Conservation (phyloP, 2,113 vertebrate genomes). For the Dicerorhinus sumatrensis region DNA sequence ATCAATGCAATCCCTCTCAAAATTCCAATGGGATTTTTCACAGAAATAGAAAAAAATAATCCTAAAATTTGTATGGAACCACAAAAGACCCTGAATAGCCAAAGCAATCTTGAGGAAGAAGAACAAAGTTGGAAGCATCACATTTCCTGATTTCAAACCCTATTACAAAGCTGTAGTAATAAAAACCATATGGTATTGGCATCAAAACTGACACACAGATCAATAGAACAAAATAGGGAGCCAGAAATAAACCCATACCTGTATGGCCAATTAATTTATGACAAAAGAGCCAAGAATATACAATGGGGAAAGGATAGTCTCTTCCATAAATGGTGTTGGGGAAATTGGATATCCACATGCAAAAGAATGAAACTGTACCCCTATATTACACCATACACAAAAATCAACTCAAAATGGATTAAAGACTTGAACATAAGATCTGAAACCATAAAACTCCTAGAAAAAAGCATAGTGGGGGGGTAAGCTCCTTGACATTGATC, state of each 20-base stretch:
- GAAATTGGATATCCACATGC: background rate
- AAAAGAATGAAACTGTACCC: background rate
- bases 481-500: background rate
- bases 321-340: background rate
- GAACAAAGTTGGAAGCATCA: background rate
- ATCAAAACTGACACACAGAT: too few species aligned
- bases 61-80: background rate
- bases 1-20: background rate
- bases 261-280: background rate
- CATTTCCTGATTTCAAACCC: background rate
- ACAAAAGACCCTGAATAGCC: background rate
- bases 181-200: background rate
- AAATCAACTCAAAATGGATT: background rate
- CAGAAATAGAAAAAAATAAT: background rate
- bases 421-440: background rate
- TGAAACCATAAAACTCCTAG: background rate
- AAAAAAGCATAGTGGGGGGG: background rate
- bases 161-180: background rate
- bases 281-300: background rate
- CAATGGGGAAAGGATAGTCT: background rate
- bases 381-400: background rate
- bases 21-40: background rate
- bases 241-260: background rate
- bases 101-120: background rate
- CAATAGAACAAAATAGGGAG: background rate